phyloP scores from a whole-genome alignment of 1,140 invertebrate genomes.

The Anastrepha ludens region DNA sequence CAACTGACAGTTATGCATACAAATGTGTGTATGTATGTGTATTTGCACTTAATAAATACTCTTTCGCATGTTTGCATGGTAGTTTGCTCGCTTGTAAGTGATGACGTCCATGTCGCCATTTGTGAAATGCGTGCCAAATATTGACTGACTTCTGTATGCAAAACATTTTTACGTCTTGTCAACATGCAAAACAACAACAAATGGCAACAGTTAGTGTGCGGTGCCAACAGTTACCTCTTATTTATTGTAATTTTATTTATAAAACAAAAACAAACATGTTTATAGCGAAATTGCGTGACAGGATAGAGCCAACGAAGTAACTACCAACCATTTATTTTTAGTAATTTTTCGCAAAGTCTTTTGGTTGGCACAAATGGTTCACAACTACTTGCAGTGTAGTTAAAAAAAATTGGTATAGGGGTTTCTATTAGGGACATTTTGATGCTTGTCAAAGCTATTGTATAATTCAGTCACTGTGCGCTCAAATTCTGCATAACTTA shows the following conservation, averaged over 20 bases:
- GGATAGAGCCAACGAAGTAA: not conserved
- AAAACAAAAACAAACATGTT: constrained; percentile 23
- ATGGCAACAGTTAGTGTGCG: not conserved
- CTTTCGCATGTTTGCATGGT: not conserved
- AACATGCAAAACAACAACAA: constrained; percentile 33
- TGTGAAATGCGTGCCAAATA: constrained; percentile 49
- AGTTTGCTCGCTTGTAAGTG: not conserved
- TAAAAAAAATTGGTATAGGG: not conserved
- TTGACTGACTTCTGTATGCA: constrained; percentile 50
- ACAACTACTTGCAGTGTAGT: not conserved
- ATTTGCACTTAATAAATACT: not conserved
- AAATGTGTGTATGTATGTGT: not conserved
- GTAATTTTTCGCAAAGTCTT: not conserved
- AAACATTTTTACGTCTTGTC: constrained; percentile 33
- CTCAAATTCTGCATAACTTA: no score
- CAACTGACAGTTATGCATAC: constrained; percentile 3
- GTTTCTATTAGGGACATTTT: not conserved
- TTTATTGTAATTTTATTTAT: constrained; percentile 15
- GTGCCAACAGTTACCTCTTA: constrained; percentile 18
- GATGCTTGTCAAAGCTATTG: not conserved
- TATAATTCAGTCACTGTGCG: no score
- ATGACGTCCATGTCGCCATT: constrained; percentile 32
- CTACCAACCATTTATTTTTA: constrained; percentile 6
- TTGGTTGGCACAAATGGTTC: not conserved
- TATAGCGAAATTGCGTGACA: constrained; percentile 33